phyloP scores from a whole-genome alignment of 1,140 invertebrate genomes.

The Penaeus vannamei region DNA sequence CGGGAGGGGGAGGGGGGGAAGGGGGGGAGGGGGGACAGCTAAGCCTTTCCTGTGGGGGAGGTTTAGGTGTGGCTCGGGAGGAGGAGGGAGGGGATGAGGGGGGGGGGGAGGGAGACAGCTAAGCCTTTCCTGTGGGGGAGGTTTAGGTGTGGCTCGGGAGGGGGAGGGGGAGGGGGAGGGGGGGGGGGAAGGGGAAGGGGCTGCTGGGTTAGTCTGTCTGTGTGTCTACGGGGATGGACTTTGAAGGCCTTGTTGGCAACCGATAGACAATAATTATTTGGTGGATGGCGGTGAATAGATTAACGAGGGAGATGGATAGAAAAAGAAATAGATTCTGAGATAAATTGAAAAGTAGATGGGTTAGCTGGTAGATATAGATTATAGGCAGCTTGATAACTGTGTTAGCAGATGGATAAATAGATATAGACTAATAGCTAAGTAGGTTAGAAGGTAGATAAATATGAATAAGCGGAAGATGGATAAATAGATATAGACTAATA shows the following conservation, averaged over 20 bases:
- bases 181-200: background rate
- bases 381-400: too few relatives aligned
- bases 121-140: background rate
- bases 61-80: background rate
- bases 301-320: background rate
- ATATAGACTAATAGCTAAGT: background rate
- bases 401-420: background rate
- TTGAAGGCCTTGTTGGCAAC: too few relatives aligned
- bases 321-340: background rate
- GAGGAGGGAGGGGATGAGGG: too few relatives aligned
- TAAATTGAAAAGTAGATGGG: too few relatives aligned
- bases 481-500: background rate
- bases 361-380: too few relatives aligned
- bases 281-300: too few relatives aligned
- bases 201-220: too few relatives aligned
- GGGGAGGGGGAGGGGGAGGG: background rate
- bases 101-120: background rate
- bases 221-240: too few relatives aligned
- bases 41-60: background rate
- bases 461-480: too few relatives aligned
- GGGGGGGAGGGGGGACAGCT: background rate
- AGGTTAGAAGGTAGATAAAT: too few relatives aligned
- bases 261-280: too few relatives aligned
- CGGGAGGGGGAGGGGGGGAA: background rate
- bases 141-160: background rate